phyloP scores from a whole-genome alignment of 2,113 vertebrate species.

The Theropithecus gelada region DNA sequence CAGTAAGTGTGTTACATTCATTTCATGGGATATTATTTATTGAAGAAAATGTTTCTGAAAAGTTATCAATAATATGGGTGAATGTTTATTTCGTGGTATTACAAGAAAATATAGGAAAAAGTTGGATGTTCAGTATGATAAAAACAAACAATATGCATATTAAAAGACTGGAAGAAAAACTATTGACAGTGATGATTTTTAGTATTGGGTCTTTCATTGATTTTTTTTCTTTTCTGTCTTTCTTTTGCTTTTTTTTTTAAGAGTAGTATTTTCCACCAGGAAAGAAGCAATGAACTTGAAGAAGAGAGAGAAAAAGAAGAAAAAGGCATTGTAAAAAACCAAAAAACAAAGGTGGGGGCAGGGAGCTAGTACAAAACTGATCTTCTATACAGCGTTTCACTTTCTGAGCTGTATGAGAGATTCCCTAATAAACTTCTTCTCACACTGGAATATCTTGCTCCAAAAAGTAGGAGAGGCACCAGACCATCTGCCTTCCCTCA shows the following conservation, averaged over 20 bases:
- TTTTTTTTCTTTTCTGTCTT: background rate
- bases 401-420: background rate
- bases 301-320: background rate
- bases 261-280: background rate
- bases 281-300: background rate
- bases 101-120: background rate
- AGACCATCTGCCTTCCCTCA: background rate
- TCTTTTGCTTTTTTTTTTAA: background rate
- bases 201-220: background rate
- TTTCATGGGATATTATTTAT: background rate
- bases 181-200: background rate
- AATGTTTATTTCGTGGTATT: background rate
- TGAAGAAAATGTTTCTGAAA: constrained; percentile 3
- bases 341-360: too few relatives aligned
- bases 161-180: background rate
- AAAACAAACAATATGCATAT: background rate
- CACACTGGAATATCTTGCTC: background rate
- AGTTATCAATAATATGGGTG: background rate
- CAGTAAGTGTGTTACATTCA: background rate
- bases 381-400: background rate
- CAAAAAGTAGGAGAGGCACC: background rate
- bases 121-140: background rate
- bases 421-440: background rate
- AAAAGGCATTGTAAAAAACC: background rate
- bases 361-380: background rate